Evolutionary conservation across 2,888 invertebrate genomes (phyloP).

Genomic region (Cheilosia urbana): DNA sequence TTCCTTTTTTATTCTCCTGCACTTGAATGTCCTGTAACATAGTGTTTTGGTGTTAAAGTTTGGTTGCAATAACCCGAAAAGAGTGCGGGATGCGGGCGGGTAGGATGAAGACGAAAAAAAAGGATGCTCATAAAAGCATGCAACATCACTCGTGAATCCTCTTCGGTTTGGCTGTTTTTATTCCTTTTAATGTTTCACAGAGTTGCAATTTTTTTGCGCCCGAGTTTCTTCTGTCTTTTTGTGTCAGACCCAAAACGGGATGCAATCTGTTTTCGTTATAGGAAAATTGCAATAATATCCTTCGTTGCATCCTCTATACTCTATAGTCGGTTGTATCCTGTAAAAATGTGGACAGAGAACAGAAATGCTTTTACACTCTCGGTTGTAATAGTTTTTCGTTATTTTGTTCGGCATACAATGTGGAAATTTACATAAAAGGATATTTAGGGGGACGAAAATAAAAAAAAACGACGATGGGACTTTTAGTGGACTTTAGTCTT

Average conservation of each 20-base stretch:
- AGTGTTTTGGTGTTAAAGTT: slow-evolving; percentile 63
- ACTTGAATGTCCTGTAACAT: slow-evolving; percentile 71
- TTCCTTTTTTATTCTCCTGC: slow-evolving; percentile 12
- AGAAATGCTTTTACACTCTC: slow-evolving; percentile 59
- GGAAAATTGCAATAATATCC: slow-evolving; percentile 75
- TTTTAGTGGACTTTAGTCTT: slow-evolving; percentile 58
- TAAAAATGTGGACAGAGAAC: slow-evolving; percentile 1
- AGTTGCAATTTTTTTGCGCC: slow-evolving; percentile 19
- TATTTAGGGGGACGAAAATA: slow-evolving; percentile 51
- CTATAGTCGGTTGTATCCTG: slow-evolving; percentile 18
- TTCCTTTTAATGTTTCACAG: slow-evolving; percentile 50
- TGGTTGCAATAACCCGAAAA: slow-evolving; percentile 55
- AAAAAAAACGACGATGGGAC: not conserved
- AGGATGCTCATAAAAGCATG: slow-evolving; percentile 68
- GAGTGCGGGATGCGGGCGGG: not conserved
- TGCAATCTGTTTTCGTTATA: slow-evolving; percentile 75
- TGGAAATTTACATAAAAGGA: slow-evolving; percentile 73
- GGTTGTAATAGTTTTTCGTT: slow-evolving; percentile 38
- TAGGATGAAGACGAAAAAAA: not conserved
- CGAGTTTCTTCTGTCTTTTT: slow-evolving; percentile 9
- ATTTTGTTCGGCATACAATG: slow-evolving; percentile 40
- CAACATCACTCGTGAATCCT: slow-evolving; percentile 71
- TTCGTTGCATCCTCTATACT: slow-evolving; percentile 52
- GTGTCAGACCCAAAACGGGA: slow-evolving; percentile 40
- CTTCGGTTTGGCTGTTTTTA: slow-evolving; percentile 40